phyloP scores from a whole-genome alignment of 2,888 invertebrate species.

The Pasiphila rectangulata region DNA sequence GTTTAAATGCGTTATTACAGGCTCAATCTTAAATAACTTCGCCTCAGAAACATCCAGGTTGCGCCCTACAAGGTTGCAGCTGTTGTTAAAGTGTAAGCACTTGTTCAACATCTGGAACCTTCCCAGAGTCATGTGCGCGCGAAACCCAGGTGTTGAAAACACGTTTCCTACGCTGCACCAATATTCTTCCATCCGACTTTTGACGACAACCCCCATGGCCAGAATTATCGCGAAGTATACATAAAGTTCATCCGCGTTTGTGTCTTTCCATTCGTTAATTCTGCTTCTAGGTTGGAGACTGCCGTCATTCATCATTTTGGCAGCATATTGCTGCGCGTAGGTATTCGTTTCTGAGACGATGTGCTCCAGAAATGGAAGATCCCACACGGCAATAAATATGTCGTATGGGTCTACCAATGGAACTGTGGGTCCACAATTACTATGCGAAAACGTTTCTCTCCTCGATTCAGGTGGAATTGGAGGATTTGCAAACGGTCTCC shows the following conservation, averaged over 20 bases:
- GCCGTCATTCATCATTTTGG: background rate
- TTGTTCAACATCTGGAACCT: background rate
- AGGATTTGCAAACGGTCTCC: slow-evolving; percentile 1
- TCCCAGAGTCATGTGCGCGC: background rate
- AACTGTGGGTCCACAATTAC: slow-evolving; percentile 5
- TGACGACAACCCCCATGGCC: background rate
- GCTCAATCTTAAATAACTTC: background rate
- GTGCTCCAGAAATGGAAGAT: background rate
- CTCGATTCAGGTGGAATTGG: too few species aligned
- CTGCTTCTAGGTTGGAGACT: background rate
- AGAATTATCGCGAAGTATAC: background rate
- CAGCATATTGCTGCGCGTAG: background rate
- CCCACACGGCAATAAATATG: slow-evolving; percentile 2
- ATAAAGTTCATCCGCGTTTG: background rate
- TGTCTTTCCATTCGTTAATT: background rate
- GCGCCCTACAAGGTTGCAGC: background rate
- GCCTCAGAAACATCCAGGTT: background rate
- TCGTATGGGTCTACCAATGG: background rate
- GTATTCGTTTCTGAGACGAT: background rate
- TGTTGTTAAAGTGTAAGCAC: background rate
- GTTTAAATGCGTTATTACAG: background rate
- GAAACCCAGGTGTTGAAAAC: background rate
- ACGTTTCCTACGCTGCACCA: background rate
- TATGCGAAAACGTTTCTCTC: too few species aligned
- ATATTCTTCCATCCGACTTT: background rate